A percentile compares a stretch with the other conserved stretches of the same genome.
Evolutionary conservation across 2,797 vertebrate species (phyloP).

Genomic region (Ptychadena robeensis): DNA sequence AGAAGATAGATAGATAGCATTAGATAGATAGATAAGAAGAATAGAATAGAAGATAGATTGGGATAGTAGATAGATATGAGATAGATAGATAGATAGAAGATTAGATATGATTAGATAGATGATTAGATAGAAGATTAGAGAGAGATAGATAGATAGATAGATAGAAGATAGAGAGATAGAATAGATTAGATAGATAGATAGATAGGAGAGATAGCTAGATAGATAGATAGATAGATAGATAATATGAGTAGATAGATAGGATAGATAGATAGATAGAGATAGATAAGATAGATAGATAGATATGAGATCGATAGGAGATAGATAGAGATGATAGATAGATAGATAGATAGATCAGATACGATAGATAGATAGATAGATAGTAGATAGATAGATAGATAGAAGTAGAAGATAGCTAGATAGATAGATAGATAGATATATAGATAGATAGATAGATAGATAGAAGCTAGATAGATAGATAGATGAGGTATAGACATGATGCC

Average conservation of each 20-base stretch:
- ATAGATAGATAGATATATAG: neutral
- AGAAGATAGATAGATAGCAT: conserved; percentile 13
- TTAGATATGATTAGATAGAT: no score
- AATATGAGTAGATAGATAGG: neutral
- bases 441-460: neutral
- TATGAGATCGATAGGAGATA: neutral
- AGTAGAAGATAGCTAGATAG: conserved; percentile 15
- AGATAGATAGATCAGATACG: no score
- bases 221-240: conserved; percentile 21
- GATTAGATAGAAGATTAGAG: conserved; percentile 2
- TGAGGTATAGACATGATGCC: no score
- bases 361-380: conserved; percentile 13
- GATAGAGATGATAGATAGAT: conserved; percentile 15
- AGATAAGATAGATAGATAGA: conserved; percentile 11
- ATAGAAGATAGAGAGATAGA: conserved; percentile 27
- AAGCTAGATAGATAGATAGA: no score
- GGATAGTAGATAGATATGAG: conserved; percentile 9
- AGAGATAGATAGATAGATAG: conserved; percentile 26
- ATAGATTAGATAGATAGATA: conserved; percentile 8
- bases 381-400: conserved; percentile 20
- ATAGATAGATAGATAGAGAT: conserved; percentile 13
- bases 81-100: conserved; percentile 24
- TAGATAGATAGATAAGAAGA: conserved; percentile 7
- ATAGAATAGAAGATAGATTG: conserved; percentile 26
- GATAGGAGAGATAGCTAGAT: conserved; percentile 16